phyloP scores from a whole-genome alignment of 2,113 vertebrate genomes.

The Plecturocebus donacophilus region DNA sequence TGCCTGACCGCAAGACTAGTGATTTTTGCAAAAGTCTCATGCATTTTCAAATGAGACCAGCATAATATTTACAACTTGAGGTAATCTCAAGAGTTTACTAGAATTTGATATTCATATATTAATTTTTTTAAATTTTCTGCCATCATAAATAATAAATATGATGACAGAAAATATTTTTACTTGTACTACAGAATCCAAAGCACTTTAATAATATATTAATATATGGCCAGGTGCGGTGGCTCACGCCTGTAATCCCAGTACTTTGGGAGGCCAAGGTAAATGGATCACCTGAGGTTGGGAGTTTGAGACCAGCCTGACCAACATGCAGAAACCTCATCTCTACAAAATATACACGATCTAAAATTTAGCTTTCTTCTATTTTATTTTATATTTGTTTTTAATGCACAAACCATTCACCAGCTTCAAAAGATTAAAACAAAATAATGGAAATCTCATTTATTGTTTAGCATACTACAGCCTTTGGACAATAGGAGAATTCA shows the following conservation, averaged over 20 bases:
- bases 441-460: background rate
- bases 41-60: slow-evolving; percentile 18
- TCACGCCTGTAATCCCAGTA: too few relatives aligned
- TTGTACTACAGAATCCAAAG: too few relatives aligned
- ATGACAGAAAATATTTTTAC: too few relatives aligned
- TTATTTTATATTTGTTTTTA: background rate
- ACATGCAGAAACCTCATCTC: too few relatives aligned
- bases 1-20: background rate
- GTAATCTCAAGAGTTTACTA: slow-evolving; percentile 8
- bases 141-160: background rate
- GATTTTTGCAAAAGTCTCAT: background rate
- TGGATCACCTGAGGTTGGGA: too few relatives aligned
- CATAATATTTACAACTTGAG: background rate
- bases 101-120: background rate
- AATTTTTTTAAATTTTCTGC: background rate
- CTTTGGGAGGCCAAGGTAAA: too few relatives aligned
- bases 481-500: background rate
- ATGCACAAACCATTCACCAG: background rate
- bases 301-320: too few relatives aligned
- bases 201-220: too few relatives aligned
- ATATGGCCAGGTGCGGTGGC: too few relatives aligned
- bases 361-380: slow-evolving; percentile 19
- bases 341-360: background rate
- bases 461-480: background rate
- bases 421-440: slow-evolving; percentile 17